Conservation (phyloP, 53 echinoderm and acorn worm genomes). For the Holothuria leucospilota region DNA sequence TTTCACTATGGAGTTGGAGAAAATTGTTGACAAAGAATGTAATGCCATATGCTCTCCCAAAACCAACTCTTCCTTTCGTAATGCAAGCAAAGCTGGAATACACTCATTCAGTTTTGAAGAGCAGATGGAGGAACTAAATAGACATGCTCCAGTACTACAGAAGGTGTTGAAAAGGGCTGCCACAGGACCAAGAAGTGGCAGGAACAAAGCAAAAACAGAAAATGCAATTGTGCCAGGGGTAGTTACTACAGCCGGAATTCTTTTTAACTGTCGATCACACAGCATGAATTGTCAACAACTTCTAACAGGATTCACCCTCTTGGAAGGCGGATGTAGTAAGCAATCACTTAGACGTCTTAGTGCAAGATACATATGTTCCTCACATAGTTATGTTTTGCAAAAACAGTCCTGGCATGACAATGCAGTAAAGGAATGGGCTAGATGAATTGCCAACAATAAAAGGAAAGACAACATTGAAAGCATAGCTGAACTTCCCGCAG, state of each 20-base stretch:
- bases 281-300: constrained; percentile 60
- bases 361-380: constrained; percentile 8
- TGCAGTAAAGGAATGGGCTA: constrained; percentile 61
- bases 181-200: neutral
- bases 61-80: neutral
- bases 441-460: neutral
- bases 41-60: neutral
- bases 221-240: constrained; percentile 18
- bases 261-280: constrained; percentile 46
- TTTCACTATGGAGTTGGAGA: no score
- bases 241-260: constrained; percentile 36
- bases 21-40: neutral
- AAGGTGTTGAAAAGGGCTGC: constrained; percentile 11
- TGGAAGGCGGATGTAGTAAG: constrained; percentile 26
- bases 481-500: neutral
- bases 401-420: constrained; percentile 52
- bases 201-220: constrained; percentile 24
- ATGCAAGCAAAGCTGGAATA: neutral
- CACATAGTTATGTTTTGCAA: constrained; percentile 37
- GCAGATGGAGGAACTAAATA: constrained; percentile 22
- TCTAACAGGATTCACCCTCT: constrained; percentile 33
- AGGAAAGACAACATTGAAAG: neutral
- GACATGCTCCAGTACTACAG: neutral
- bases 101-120: neutral
- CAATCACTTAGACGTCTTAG: neutral